Evolutionary conservation across 1,140 invertebrate species (phyloP).

Genomic region (Micrasema longulum): DNA sequence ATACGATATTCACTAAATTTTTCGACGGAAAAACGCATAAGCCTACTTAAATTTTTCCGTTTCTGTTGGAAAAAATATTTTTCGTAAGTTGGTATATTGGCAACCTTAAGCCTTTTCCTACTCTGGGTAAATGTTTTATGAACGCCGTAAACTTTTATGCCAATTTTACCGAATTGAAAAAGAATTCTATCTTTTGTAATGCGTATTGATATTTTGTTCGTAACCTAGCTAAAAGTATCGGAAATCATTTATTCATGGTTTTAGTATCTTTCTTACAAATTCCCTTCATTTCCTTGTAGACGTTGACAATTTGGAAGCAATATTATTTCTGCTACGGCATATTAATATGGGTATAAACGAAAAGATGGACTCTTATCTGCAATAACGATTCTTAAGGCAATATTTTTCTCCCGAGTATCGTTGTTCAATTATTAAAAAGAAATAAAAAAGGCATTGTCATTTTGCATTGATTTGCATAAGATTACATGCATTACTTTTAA

Average conservation of each 20-base stretch:
- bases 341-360: not conserved
- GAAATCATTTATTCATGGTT: conserved; percentile 5
- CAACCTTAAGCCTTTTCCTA: not conserved
- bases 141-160: conserved; percentile 36
- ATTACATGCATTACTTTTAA: no score
- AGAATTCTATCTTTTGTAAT: conserved; percentile 41
- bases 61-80: conserved; percentile 4
- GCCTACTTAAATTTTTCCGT: not conserved
- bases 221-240: not conserved
- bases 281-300: not conserved
- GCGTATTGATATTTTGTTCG: conserved; percentile 26
- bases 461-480: no score
- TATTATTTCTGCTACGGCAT: not conserved
- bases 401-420: no score
- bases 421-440: no score
- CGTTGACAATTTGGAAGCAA: not conserved
- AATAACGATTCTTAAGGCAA: not conserved
- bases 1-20: no score
- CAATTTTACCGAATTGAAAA: conserved; percentile 40
- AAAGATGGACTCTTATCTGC: not conserved
- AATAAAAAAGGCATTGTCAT: no score
- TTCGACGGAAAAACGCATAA: no score
- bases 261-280: not conserved
- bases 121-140: conserved; percentile 29
- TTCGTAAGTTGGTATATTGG: not conserved